Base-by-base conservation (phyloP, 2,113 vertebrate species). In the Fukomys damarensis region DNA sequence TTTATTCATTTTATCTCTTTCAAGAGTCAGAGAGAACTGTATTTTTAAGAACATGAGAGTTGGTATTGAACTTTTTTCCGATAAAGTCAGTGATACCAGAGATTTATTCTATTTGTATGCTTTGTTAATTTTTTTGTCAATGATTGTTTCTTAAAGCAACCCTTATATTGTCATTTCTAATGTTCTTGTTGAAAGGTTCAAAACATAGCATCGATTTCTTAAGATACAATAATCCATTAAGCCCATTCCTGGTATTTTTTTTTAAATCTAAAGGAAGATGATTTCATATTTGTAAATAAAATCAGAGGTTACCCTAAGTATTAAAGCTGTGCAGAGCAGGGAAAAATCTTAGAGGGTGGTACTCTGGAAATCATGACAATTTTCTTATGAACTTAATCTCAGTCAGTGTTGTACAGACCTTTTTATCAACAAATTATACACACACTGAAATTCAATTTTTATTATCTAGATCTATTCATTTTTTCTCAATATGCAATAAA, bases 1-100 rank as follows among this genome's bases (percentile, higher is more conserved):
- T 70, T 91, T 77, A 72, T 68, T 91, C 30, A 52, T 80, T 22
- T 86, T 95, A 82, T 80, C 22, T 63, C n/a, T 96, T 91, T 77
- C 52, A 95, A 86, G 43, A 80, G 19, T 85, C 22, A 81, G 24
- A 91, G 35, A 80, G 28, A 91, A 93, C 59, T 81, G 2, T 41
- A 70, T 43, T 96, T 92, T 91, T 86, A 94, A 97, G 82, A 63
- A 38, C 35, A 63, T 43, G 5, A 32, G 7, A 16, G n/a, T 13
- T 59, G 14, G 63, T 66, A 76, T 58, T 77, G n/a, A 41, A 80
- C 20, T 87, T 14, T 52, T 77, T 38, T 3, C 16, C 58, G 87
- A 38, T 32, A 81, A 85, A 72, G 49, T 83, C 58, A 77, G 68
- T 66, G 6, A n/a, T 72, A 7, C 68, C 38, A 43, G 41, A 32